Evolutionary conservation across 2,888 invertebrate species (phyloP), one percentile per base, ranked within the genome.

Genomic region (Tuberolachnus salignus): DNA sequence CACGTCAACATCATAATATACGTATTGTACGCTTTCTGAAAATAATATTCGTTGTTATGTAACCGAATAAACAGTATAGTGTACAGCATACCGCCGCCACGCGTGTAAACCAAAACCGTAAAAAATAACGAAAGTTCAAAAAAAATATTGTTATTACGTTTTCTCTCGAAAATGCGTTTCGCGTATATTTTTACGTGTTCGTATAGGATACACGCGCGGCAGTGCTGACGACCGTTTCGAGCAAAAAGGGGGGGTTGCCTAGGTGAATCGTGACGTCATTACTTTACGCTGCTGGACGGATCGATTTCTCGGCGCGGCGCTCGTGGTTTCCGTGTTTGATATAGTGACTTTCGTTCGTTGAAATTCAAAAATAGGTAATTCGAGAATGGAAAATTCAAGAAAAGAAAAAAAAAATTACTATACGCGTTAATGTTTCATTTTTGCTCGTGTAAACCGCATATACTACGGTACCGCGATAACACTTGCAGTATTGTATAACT

Each of bases 241-340:
- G 21, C 55, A 51, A 61, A n/a, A 34, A 4, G 21, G 67, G 42
- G 78, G 74, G 78, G 78, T 78, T 78, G 78, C 78, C 78, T 78
- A 78, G 78, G 78, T 78, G 78, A 78, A 78, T 67, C n/a, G 21
- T 78, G 78, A 78, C 78, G 78, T 78, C 78, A 78, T 42, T 69
- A n/a, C 78, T 44, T 6, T 34, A 6, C 19, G 16, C 66, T 34
- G 16, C 66, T 46, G 57, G n/a, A 19, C 26, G 78, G 78, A 78
- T 78, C 78, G 78, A 78, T 74, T 49, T 51, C 59, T 46, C 78
- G 66, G 57, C 59, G 44, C 42, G 53, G 75, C 3, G 42, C n/a
- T 10, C 19, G 34, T 6, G 34, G 34, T 64, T 34, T 9, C 42
- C 26, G 46, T 44, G 49, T 67, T 67, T 49, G 49, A 49, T 34